Percentiles rank a stretch among this genome's conserved stretches.
phyloP scores from a whole-genome alignment of 2,113 vertebrate species.

The Engystomops pustulosus region DNA sequence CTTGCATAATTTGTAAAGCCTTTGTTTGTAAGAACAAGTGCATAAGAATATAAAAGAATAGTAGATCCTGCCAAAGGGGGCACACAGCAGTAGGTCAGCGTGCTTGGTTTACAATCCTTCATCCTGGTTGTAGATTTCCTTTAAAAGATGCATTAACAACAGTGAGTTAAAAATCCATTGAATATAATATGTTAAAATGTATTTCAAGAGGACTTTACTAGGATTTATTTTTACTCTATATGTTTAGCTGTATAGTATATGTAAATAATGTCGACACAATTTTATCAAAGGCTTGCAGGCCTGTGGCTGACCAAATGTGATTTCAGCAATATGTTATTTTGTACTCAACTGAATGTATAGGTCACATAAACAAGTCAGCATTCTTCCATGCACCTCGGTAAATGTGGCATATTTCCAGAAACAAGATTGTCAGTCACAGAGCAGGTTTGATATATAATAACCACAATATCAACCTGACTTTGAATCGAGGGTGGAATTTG shows the following conservation, averaged over 20 bases:
- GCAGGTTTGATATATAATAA: slow-evolving; percentile 17
- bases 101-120: no score
- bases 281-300: neutral
- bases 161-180: no score
- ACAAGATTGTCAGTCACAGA: slow-evolving; percentile 14
- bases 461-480: slow-evolving; percentile 37
- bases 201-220: neutral
- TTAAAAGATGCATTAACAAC: neutral
- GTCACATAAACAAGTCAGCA: neutral
- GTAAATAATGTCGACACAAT: neutral
- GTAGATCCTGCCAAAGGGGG: no score
- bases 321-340: slow-evolving; percentile 11
- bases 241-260: neutral
- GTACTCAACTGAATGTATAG: neutral
- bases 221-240: neutral
- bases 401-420: neutral
- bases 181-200: neutral
- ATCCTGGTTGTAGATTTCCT: neutral
- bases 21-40: no score
- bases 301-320: neutral
- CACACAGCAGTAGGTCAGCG: no score
- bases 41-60: no score
- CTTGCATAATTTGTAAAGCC: no score
- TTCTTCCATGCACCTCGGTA: neutral
- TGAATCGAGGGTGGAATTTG: slow-evolving; percentile 39